Base-by-base conservation (phyloP, 2,888 invertebrate genomes). In the Aleiodes testaceus region DNA sequence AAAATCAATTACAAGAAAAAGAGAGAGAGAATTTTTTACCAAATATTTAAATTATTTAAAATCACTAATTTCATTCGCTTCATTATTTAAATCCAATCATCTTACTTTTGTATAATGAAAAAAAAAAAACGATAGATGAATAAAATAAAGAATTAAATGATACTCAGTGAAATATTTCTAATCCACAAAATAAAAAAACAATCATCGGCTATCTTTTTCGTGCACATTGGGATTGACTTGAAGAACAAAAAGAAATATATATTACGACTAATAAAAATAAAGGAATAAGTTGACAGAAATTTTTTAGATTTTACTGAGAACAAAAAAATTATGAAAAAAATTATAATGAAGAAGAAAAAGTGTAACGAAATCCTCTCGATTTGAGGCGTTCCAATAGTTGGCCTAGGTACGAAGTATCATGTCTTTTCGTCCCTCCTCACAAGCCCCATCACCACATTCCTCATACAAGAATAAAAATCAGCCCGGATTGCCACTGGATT, bases 331-430 rank as follows among this genome's bases (percentile, higher is more conserved):
- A 63, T 22, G 9, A 50, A 67, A 49, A 6, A 20, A 49, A 65
- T 14, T 16, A 18, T 53, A 49, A 65, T 14, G 14, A 14, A 44
- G 30, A 68, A 67, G 64, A n/a, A 70, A 26, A 55, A 70, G 55
- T 68, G 66, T 74, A 73, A 74, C 67, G 73, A 75, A 77, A 77
- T 68, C 69, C 77, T 76, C 76, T 78, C 77, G 78, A 74, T 78
- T 75, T 66, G 74, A 75, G 74, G 76, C 78, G 80, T 79, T 79
- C 80, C 79, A 80, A 82, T 84, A 84, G 85, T 85, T 85, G 85
- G 85, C 85, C 85, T 85, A 85, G 84, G 80, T 75, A 78, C 80
- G 75, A 83, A 44, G 79, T 82, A 83, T 83, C 80, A 81, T 82
- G 78, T 82, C 82, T 84, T 82, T 78, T 75, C 73, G 53, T 77